phyloP scores from a whole-genome alignment of 1,140 invertebrate genomes.

The Bombus huntii region DNA sequence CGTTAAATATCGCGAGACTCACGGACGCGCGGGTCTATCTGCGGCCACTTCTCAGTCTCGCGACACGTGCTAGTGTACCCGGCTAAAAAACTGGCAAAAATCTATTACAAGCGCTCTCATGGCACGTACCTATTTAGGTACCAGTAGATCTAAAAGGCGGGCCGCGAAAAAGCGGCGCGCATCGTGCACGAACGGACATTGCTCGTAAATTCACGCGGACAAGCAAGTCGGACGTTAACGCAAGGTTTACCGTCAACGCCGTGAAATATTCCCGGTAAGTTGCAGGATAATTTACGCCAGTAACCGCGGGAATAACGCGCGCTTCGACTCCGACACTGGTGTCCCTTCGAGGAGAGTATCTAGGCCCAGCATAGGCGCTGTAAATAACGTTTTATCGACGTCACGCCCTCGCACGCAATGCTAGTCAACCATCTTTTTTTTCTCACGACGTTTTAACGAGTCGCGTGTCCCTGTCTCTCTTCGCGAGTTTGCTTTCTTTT shows the following conservation, averaged over 20 bases:
- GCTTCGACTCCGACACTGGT: conserved; percentile 44
- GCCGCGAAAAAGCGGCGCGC: conserved; percentile 63
- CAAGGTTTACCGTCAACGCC: conserved; percentile 71
- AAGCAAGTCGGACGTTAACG: conserved; percentile 69
- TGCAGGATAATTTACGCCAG: conserved; percentile 68
- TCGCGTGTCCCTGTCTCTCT: neutral
- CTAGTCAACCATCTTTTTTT: neutral
- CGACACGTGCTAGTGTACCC: conserved; percentile 15
- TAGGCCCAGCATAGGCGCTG: conserved; percentile 38
- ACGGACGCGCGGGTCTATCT: neutral
- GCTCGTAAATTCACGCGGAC: conserved; percentile 69
- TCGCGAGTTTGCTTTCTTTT: conserved; percentile 22
- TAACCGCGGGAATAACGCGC: conserved; percentile 64
- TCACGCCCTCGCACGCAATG: conserved; percentile 55
- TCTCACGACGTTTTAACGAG: conserved; percentile 38
- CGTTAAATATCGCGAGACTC: conserved; percentile 36
- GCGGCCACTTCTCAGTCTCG: neutral
- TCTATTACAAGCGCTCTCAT: conserved; percentile 52
- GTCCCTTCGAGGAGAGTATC: conserved; percentile 37
- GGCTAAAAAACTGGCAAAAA: conserved; percentile 20
- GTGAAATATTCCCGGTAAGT: conserved; percentile 70
- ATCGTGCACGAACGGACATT: conserved; percentile 60
- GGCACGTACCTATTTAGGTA: conserved; percentile 64
- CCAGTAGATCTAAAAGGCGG: conserved; percentile 57
- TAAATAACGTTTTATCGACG: conserved; percentile 60